These are phyloP conservation scores for Phaetusa simplex DNA, from an alignment of 2,113 vertebrate species.

Conservation along the genomic window DNA sequence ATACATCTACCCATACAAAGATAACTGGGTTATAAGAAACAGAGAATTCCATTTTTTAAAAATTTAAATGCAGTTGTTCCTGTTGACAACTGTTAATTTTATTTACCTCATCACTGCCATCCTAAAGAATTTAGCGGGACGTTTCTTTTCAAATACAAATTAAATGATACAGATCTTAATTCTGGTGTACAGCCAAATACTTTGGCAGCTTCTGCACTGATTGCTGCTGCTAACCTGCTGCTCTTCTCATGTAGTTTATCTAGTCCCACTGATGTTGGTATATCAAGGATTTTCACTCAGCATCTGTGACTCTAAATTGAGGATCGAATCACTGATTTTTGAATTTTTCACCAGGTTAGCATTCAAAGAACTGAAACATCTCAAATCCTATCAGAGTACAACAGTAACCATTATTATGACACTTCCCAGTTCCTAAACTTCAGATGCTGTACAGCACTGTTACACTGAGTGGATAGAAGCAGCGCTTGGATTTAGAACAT, in stretches of 20 bases:
- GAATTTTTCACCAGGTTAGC: neutral
- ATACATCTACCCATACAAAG: neutral
- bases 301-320: neutral
- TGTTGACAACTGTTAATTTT: neutral
- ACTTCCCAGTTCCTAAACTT: neutral
- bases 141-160: neutral
- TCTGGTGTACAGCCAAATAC: neutral
- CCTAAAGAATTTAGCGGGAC: neutral
- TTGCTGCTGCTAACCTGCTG: neutral
- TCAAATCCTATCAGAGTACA: constrained; percentile 8
- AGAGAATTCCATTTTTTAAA: neutral
- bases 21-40: neutral
- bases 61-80: neutral
- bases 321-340: neutral
- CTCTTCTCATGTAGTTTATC: neutral
- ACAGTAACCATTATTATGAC: neutral
- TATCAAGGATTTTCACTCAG: neutral
- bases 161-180: neutral
- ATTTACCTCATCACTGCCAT: neutral
- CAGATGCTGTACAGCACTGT: neutral
- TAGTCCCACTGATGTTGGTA: neutral
- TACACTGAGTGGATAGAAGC: neutral
- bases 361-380: neutral
- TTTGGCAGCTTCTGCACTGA: neutral
- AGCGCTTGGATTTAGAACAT: constrained; percentile 37